A percentile compares a stretch with the other conserved stretches of the same genome.
These are phyloP conservation scores for Drosophila putrida DNA, from an alignment of 2,888 invertebrate genomes.

Conservation along the genomic window DNA sequence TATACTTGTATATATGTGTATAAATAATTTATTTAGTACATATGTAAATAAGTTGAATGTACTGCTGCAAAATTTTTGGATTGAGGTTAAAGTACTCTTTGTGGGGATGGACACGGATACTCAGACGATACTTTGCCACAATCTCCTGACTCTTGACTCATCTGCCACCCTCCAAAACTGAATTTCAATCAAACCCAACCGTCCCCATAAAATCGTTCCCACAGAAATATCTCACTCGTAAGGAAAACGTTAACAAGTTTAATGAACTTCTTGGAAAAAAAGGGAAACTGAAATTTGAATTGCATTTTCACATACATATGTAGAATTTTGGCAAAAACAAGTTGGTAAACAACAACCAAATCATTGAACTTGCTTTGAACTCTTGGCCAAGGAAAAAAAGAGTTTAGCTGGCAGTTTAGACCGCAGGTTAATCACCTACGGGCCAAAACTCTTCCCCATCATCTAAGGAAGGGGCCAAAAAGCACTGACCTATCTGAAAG, in stretches of 20 bases:
- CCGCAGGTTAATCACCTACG: conserved; percentile 35
- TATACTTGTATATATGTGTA: conserved; percentile 6
- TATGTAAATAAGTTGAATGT: conserved; percentile 50
- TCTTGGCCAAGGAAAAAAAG: conserved; percentile 27
- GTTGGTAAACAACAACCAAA: conserved; percentile 22
- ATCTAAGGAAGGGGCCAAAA: conserved; percentile 27
- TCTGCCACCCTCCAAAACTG: conserved; percentile 1
- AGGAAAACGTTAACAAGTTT: conserved; percentile 44
- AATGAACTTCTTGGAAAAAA: conserved; percentile 66
- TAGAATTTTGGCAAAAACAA: conserved; percentile 24
- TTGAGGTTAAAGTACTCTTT: conserved; percentile 5
- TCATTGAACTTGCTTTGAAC: conserved; percentile 57
- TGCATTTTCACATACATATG: conserved; percentile 20
- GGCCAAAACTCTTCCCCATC: conserved; percentile 31
- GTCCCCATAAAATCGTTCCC: conserved; percentile 29
- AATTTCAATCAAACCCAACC: neutral
- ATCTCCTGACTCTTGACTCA: conserved; percentile 20
- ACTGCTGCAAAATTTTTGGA: conserved; percentile 33
- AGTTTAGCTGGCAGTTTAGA: conserved; percentile 26
- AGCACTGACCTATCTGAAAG: conserved; percentile 70
- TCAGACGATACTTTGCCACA: neutral
- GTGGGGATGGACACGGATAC: conserved; percentile 3
- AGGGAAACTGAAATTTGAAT: conserved; percentile 47
- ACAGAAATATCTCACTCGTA: conserved; percentile 40
- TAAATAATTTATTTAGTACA: conserved; percentile 26